A percentile compares a stretch with the other conserved stretches of the same genome.
Conservation (phyloP, 2,113 vertebrate genomes). For the Coryphaenoides rupestris region DNA sequence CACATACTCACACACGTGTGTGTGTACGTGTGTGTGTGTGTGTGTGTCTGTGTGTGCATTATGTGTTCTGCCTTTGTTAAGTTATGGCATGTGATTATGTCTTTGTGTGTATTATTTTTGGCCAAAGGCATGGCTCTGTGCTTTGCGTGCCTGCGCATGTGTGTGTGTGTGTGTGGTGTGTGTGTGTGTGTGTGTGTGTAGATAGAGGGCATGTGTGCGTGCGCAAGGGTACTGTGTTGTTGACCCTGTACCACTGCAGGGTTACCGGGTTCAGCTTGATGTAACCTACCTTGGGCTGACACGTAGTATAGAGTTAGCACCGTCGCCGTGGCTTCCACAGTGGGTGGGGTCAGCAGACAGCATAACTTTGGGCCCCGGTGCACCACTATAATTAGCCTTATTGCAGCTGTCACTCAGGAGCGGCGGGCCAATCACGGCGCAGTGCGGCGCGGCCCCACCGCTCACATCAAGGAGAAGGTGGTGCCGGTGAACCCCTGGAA, state of each 20-base stretch:
- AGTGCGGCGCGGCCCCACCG: constrained; percentile 41
- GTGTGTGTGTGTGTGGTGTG: neutral
- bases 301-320: constrained; percentile 60
- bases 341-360: constrained; percentile 67
- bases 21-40: constrained; percentile 12
- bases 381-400: constrained; percentile 70
- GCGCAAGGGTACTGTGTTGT: no score
- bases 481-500: constrained; percentile 24
- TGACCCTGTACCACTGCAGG: constrained; percentile 44
- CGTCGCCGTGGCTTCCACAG: constrained; percentile 63
- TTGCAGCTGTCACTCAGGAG: constrained; percentile 69
- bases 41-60: constrained; percentile 40
- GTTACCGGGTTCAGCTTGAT: constrained; percentile 53
- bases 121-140: no score
- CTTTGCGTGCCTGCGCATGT: no score
- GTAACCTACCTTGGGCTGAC: constrained; percentile 55
- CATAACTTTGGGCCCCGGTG: constrained; percentile 57
- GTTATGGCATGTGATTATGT: no score
- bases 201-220: no score
- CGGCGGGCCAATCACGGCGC: constrained; percentile 37
- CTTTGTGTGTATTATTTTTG: no score
- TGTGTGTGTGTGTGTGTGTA: no score
- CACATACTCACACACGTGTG: constrained; percentile 1
- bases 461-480: constrained; percentile 60
- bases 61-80: no score